Conservation (phyloP, 92 coral and sea anemone genomes). For the Muricea muricata region DNA sequence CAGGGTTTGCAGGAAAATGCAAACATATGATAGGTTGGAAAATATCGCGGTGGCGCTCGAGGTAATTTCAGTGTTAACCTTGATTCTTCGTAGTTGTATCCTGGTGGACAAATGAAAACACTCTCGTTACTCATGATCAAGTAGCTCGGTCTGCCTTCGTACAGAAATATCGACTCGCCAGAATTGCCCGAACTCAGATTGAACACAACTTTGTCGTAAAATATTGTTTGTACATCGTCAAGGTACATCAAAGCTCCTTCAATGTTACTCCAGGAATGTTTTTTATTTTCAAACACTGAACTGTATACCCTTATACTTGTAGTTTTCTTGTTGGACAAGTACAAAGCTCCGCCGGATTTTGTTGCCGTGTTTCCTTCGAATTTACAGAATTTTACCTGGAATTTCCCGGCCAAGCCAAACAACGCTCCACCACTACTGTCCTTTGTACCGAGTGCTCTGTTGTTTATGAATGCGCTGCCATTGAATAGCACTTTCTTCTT, state of each 20-base stretch:
- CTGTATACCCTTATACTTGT: neutral
- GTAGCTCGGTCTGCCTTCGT: neutral
- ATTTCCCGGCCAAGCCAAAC: neutral
- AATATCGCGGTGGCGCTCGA: neutral
- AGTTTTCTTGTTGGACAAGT: neutral
- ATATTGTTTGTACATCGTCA: neutral
- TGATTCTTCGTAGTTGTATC: conserved; percentile 21
- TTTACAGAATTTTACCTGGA: neutral
- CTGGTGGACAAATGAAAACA: conserved; percentile 16
- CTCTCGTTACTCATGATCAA: conserved; percentile 15
- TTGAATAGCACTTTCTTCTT: neutral
- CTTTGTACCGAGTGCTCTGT: conserved; percentile 6
- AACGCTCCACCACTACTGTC: conserved; percentile 17
- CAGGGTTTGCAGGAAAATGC: conserved; percentile 33
- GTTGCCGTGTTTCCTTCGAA: conserved; percentile 15
- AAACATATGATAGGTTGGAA: conserved; percentile 6
- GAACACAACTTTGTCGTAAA: neutral
- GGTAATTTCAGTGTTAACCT: neutral
- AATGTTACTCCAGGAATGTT: neutral
- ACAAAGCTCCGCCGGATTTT: conserved; percentile 18
- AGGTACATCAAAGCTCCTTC: conserved; percentile 28
- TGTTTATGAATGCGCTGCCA: neutral
- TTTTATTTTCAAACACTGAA: neutral
- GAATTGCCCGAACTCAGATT: conserved; percentile 14
- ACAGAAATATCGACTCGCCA: conserved; percentile 6